These are phyloP conservation scores for Accipiter cooperii DNA, from an alignment of 2,113 vertebrate species.

Conservation along the genomic window DNA sequence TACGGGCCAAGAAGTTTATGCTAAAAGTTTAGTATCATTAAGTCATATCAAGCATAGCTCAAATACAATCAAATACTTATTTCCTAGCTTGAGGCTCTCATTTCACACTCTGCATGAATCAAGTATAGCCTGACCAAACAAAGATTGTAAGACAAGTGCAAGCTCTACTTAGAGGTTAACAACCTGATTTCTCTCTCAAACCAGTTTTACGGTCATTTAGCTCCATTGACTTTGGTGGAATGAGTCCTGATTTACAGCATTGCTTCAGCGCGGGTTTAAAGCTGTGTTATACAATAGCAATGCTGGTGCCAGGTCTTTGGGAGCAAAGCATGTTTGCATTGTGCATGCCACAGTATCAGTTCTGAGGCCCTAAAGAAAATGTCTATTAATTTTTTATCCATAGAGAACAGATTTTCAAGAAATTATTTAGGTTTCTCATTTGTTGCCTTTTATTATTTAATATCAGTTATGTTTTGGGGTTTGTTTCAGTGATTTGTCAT, in stretches of 20 bases:
- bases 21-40: neutral
- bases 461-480: neutral
- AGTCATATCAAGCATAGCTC: neutral
- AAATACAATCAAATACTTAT: neutral
- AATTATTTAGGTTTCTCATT: neutral
- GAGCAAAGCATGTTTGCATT: neutral
- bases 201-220: slow-evolving; percentile 27
- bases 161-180: slow-evolving; percentile 2
- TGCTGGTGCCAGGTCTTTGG: neutral
- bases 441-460: neutral
- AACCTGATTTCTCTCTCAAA: neutral
- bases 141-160: neutral
- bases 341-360: neutral
- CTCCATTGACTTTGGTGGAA: slow-evolving; percentile 15
- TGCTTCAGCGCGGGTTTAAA: neutral
- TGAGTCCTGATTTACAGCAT: slow-evolving; percentile 36
- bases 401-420: neutral
- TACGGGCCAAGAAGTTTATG: neutral
- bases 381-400: neutral
- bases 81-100: neutral
- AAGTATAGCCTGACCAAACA: neutral
- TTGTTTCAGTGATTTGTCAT: neutral
- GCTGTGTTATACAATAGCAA: neutral
- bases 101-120: neutral
- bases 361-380: neutral